Evolutionary conservation across 2,888 invertebrate genomes (phyloP).

Genomic region (Syrphus vitripennis): DNA sequence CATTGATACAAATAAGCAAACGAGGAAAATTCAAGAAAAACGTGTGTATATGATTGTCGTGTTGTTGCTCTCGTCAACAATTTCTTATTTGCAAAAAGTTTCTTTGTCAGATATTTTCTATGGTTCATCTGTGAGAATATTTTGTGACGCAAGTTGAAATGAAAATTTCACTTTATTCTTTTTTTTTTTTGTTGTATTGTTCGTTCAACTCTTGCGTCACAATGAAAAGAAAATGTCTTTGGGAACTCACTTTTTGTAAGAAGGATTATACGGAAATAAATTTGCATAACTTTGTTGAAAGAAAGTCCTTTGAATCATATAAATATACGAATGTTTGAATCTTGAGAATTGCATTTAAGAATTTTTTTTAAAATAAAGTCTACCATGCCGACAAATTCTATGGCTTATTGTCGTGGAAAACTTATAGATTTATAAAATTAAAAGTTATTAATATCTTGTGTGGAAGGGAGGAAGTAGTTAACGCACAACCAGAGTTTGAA

Average conservation of each 20-base stretch:
- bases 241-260: neutral
- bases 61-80: neutral
- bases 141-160: neutral
- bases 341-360: neutral
- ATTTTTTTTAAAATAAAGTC: neutral
- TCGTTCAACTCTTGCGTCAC: neutral
- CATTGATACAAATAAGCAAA: neutral
- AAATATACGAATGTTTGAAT: neutral
- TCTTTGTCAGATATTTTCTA: slow-evolving; percentile 1
- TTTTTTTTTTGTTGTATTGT: neutral
- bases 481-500: neutral
- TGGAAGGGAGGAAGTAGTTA: neutral
- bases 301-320: neutral
- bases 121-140: neutral
- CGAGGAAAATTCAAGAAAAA: neutral
- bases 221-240: neutral
- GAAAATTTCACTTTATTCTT: neutral
- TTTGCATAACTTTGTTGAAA: neutral
- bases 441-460: neutral
- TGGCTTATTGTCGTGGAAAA: neutral
- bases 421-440: neutral
- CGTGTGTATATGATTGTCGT: neutral
- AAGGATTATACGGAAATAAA: neutral
- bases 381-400: neutral
- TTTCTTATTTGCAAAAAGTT: neutral